These are phyloP conservation scores for Pseudochirops cupreus DNA, from an alignment of 2,797 vertebrate species.

Conservation along the genomic window DNA sequence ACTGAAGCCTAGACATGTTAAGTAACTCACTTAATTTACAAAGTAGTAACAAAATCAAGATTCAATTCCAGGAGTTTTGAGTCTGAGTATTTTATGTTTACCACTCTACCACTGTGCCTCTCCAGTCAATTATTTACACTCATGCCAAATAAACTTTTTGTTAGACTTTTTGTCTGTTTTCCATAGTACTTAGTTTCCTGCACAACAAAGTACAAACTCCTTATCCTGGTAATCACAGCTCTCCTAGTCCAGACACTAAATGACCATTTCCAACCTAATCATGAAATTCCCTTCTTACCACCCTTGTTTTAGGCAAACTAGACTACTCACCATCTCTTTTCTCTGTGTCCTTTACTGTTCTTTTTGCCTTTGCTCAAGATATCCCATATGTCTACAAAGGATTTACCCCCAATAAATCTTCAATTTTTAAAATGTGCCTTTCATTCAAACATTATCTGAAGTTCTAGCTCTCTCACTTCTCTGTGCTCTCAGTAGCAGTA, in stretches of 20 bases:
- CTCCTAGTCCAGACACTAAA: background rate
- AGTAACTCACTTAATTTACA: background rate
- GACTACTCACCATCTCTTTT: background rate
- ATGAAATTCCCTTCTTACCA: background rate
- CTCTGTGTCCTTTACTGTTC: background rate
- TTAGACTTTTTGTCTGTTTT: background rate
- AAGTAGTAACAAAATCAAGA: background rate
- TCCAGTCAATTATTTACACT: background rate
- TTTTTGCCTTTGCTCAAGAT: background rate
- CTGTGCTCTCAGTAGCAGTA: background rate
- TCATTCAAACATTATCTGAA: background rate
- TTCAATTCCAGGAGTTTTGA: background rate
- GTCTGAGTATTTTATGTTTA: background rate
- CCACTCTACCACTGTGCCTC: background rate
- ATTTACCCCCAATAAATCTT: background rate
- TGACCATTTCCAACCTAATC: background rate
- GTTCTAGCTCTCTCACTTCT: background rate
- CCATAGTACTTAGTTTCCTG: background rate
- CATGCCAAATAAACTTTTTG: background rate
- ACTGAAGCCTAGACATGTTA: background rate
- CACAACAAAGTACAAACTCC: background rate
- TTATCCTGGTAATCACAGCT: background rate
- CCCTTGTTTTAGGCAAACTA: background rate
- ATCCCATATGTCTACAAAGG: background rate
- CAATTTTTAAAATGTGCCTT: background rate